Conservation (phyloP, 2,113 vertebrate species). For the Vulpes ferrilata region DNA sequence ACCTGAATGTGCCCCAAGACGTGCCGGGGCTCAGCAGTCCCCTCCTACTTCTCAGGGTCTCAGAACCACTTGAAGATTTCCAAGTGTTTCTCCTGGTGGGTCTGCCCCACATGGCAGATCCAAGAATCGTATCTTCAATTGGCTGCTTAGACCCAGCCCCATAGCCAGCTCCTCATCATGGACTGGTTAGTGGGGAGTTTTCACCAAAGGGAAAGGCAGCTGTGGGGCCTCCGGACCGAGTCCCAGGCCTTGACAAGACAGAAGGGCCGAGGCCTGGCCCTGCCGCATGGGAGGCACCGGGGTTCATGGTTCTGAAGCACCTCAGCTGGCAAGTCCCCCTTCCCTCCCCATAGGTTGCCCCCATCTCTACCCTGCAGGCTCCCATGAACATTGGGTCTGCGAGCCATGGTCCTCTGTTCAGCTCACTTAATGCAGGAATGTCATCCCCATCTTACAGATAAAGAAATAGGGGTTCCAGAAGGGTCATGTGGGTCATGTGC, state of each 20-base stretch:
- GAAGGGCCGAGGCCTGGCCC: background rate
- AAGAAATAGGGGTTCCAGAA: background rate
- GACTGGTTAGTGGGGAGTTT: background rate
- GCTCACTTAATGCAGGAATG: background rate
- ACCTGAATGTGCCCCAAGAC: background rate
- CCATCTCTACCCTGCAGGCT: background rate
- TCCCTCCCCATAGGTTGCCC: background rate
- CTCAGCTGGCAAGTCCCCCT: background rate
- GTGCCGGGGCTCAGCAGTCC: background rate
- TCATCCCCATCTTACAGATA: background rate
- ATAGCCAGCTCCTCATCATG: background rate
- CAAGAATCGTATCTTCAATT: background rate
- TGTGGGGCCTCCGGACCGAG: background rate
- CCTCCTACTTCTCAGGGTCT: background rate
- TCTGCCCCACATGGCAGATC: background rate
- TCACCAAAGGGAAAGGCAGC: background rate
- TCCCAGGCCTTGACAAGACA: background rate
- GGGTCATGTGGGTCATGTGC: rapidly evolving
- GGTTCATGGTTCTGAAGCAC: background rate
- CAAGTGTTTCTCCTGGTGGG: rapidly evolving
- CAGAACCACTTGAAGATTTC: background rate
- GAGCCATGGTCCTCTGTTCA: background rate
- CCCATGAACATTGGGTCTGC: rapidly evolving
- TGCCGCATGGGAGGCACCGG: rapidly evolving
- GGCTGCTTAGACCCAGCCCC: background rate